Evolutionary conservation across 2,888 invertebrate species (phyloP).

Genomic region (Nephrocerus scutellatus): DNA sequence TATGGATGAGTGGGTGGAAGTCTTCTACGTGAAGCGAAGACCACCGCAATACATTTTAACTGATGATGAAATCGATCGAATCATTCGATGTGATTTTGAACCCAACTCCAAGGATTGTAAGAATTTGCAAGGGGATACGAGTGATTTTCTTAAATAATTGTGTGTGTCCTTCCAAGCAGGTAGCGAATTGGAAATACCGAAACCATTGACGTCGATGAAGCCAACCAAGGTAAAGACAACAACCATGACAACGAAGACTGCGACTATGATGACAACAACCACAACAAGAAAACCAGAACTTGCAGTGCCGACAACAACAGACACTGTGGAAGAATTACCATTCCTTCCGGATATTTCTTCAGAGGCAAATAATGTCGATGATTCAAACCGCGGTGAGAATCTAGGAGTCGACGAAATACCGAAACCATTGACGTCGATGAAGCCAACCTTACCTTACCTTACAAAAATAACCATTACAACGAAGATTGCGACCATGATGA

Average conservation of each 20-base stretch:
- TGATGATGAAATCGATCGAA: constrained; percentile 28
- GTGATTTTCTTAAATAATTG: too few species aligned
- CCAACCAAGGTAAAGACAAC: not conserved
- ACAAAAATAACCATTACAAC: constrained; percentile 1
- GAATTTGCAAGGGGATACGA: constrained; percentile 16
- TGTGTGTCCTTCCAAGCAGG: too few species aligned
- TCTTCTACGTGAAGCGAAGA: constrained; percentile 22
- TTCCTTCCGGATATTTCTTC: not conserved
- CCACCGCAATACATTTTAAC: constrained; percentile 19
- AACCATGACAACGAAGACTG: not conserved
- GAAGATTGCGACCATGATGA: constrained; percentile 4
- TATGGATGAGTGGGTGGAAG: constrained; percentile 28
- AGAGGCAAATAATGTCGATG: not conserved
- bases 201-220: not conserved
- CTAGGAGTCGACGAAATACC: constrained; percentile 1
- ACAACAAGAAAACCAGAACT: constrained; percentile 2
- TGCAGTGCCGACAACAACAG: not conserved
- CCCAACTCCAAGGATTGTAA: constrained; percentile 28
- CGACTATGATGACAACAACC: not conserved
- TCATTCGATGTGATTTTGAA: constrained; percentile 33
- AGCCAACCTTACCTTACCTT: not conserved
- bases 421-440: not conserved
- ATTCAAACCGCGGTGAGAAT: not conserved
- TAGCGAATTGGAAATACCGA: not conserved
- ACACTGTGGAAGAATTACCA: not conserved